Percentiles rank a stretch among this genome's conserved stretches.
These are phyloP conservation scores for Protophormia terraenovae DNA, from an alignment of 2,888 invertebrate species.

Conservation along the genomic window DNA sequence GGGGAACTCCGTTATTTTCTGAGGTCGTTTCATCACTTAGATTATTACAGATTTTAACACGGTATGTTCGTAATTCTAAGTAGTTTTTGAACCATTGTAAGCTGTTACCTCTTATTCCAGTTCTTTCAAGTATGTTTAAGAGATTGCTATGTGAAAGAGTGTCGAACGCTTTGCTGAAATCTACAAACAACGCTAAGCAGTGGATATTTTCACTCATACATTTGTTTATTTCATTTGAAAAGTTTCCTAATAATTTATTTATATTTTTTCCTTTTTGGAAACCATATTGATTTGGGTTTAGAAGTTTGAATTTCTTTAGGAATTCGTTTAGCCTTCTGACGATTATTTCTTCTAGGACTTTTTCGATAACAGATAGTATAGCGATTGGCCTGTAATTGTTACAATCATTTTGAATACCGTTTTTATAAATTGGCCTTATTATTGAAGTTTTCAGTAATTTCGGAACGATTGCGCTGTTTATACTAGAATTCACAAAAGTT, in stretches of 20 bases:
- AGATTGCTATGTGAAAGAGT: neutral
- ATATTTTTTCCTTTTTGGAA: constrained; percentile 1
- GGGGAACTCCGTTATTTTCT: constrained; percentile 11
- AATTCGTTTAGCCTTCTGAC: too few relatives aligned
- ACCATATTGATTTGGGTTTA: neutral
- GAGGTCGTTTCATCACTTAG: too few relatives aligned
- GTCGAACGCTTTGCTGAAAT: neutral
- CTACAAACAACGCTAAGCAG: neutral
- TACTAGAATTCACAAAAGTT: neutral
- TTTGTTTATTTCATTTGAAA: too few relatives aligned
- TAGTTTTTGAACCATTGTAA: neutral
- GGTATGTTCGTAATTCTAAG: neutral
- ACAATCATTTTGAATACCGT: neutral
- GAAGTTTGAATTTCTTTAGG: too few relatives aligned
- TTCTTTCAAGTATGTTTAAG: neutral
- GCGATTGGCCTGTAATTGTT: neutral
- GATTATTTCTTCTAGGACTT: too few relatives aligned
- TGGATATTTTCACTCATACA: too few relatives aligned
- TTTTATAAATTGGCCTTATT: neutral
- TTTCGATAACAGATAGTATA: too few relatives aligned
- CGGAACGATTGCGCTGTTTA: neutral
- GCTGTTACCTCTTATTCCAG: neutral
- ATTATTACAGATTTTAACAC: neutral
- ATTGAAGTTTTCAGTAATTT: neutral
- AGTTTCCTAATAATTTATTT: neutral